Evolutionary conservation across 1,140 invertebrate species (phyloP).

Genomic region (Bombus fervidus): DNA sequence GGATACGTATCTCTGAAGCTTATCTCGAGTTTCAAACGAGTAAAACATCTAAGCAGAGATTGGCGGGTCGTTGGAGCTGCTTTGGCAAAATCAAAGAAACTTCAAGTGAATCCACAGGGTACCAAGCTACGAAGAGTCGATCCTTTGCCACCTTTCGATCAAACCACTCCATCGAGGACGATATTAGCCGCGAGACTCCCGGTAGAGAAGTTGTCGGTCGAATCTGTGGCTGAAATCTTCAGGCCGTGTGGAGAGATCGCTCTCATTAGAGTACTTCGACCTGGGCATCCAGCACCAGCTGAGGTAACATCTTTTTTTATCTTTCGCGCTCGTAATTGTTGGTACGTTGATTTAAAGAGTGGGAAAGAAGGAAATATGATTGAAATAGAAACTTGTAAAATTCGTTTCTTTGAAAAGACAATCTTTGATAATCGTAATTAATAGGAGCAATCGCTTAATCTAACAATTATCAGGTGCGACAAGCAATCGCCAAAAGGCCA

Average conservation of each 20-base stretch:
- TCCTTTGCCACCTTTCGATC: slow-evolving; percentile 93
- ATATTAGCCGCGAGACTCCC: slow-evolving; percentile 94
- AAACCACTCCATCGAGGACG: slow-evolving; percentile 94
- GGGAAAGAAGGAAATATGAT: no score
- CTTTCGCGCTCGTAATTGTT: neutral
- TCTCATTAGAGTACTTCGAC: slow-evolving; percentile 91
- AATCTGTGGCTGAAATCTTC: slow-evolving; percentile 94
- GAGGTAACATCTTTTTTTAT: slow-evolving; percentile 83
- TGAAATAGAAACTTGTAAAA: neutral
- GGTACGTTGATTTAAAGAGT: neutral
- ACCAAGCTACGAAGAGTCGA: slow-evolving; percentile 94
- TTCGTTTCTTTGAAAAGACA: neutral
- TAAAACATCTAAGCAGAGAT: slow-evolving; percentile 95
- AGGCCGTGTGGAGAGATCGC: slow-evolving; percentile 94
- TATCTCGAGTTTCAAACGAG: slow-evolving; percentile 96
- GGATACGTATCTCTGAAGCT: slow-evolving; percentile 97
- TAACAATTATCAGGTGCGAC: slow-evolving; percentile 84
- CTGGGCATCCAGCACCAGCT: slow-evolving; percentile 93
- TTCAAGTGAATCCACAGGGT: slow-evolving; percentile 94
- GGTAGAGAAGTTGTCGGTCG: slow-evolving; percentile 91
- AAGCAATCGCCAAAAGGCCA: slow-evolving; percentile 95
- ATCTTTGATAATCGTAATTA: neutral
- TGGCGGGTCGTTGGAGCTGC: slow-evolving; percentile 95
- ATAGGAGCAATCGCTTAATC: neutral
- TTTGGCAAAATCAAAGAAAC: slow-evolving; percentile 88